Percentiles rank a stretch among this genome's conserved stretches.
phyloP scores from a whole-genome alignment of 2,797 vertebrate species.

The Tokudaia tokunoshimensis region DNA sequence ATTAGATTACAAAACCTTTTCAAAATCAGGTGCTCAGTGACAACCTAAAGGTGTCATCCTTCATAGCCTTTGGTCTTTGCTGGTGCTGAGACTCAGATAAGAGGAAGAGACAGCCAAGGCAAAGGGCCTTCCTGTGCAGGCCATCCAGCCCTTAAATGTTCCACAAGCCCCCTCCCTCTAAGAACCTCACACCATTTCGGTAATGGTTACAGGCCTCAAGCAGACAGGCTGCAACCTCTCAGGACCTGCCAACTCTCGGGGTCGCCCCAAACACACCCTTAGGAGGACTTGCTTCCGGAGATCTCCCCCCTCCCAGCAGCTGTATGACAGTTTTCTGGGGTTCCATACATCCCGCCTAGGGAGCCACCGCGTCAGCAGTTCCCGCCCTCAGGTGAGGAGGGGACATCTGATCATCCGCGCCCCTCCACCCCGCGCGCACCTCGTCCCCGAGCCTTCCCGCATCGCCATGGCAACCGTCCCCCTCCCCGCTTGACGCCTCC shows the following conservation, averaged over 20 bases:
- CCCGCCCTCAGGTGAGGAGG: slow-evolving; percentile 51
- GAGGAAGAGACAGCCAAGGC: background rate
- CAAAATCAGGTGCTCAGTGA: slow-evolving; percentile 68
- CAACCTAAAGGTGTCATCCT: slow-evolving; percentile 49
- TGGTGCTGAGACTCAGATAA: slow-evolving; percentile 49
- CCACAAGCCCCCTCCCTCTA: background rate
- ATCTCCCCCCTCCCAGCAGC: slow-evolving; percentile 42
- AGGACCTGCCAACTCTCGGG: slow-evolving; percentile 58
- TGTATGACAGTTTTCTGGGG: slow-evolving; percentile 53
- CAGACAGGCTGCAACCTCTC: background rate
- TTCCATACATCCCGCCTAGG: background rate
- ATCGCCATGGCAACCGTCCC: slow-evolving; percentile 80
- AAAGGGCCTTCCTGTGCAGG: slow-evolving; percentile 1
- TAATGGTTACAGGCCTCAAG: slow-evolving; percentile 17
- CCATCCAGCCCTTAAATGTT: background rate
- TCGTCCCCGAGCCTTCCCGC: slow-evolving; percentile 70
- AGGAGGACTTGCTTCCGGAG: slow-evolving; percentile 67
- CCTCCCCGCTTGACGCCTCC: slow-evolving; percentile 75
- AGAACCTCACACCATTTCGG: slow-evolving; percentile 38
- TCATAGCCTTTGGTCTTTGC: slow-evolving; percentile 53
- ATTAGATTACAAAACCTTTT: slow-evolving; percentile 63
- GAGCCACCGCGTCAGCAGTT: background rate
- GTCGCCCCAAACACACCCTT: slow-evolving; percentile 62
- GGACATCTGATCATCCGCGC: slow-evolving; percentile 66
- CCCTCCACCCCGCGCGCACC: slow-evolving; percentile 69